Evolutionary conservation across 2,113 vertebrate species (phyloP).

Genomic region (Rutilus rutilus): DNA sequence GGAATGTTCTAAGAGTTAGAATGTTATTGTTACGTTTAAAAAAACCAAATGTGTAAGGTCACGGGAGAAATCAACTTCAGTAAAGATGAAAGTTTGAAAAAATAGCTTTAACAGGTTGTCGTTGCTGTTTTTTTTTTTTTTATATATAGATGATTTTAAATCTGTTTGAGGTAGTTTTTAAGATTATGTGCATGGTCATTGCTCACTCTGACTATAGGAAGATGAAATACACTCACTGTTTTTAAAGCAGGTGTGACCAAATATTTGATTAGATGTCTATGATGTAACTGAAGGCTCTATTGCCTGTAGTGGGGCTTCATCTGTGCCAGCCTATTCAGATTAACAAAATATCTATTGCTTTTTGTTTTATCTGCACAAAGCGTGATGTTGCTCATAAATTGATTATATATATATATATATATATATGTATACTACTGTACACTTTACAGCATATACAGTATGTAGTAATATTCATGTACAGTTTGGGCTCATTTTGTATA

Average conservation of each 20-base stretch:
- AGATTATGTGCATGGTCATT: conserved; percentile 49
- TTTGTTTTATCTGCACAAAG: conserved; percentile 58
- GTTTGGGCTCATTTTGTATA: conserved; percentile 83
- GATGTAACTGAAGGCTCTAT: conserved; percentile 55
- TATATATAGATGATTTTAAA: conserved; percentile 14
- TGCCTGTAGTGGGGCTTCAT: conserved; percentile 66
- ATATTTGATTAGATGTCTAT: conserved; percentile 71
- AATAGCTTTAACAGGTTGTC: conserved; percentile 70
- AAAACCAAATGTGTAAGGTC: conserved; percentile 71
- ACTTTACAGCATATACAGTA: conserved; percentile 56
- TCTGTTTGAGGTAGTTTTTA: conserved; percentile 19
- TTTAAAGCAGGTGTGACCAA: conserved; percentile 73
- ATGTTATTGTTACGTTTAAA: conserved; percentile 71
- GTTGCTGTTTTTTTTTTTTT: conserved; percentile 19
- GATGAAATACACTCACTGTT: conserved; percentile 60
- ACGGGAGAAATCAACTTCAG: conserved; percentile 57
- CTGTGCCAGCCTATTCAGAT: conserved; percentile 68
- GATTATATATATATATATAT: conserved; percentile 46
- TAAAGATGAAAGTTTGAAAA: conserved; percentile 41
- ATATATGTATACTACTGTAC: conserved; percentile 66
- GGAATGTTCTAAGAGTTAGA: conserved; percentile 66
- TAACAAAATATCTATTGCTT: conserved; percentile 63
- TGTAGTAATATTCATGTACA: conserved; percentile 72
- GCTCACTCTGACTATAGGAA: conserved; percentile 42
- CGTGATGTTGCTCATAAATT: conserved; percentile 61